Base-by-base conservation (phyloP, 2,888 invertebrate species). In the Cactoblastis cactorum region DNA sequence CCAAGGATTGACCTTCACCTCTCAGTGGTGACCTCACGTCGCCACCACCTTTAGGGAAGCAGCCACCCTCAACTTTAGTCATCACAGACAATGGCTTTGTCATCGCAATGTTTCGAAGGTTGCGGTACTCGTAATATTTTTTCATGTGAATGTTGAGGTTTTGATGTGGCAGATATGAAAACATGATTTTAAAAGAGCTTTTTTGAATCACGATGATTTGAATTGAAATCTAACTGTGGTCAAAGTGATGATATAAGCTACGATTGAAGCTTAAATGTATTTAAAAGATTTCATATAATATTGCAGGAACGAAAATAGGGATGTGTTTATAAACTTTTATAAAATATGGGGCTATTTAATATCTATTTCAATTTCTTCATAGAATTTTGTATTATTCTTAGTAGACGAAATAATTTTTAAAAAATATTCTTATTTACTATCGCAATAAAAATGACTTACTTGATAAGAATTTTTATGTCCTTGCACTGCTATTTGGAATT, bases 31-130 rank as follows among this genome's bases (percentile, higher is more conserved):
- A 77, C 71, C 67, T 72, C 72, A 75, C 69, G 15, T 8, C 12
- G 41, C 41, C 65, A 56, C 58, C 57, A 53, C 49, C 49, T 52
- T 56, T 60, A 55, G 66, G 71, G 72, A 69, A 69, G 59, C 68
- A 67, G 65, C 80, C 79, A 76, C 77, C 77, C 74, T 62, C 57
- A 48, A 68, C 53, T 77, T 87, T 83, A 86, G 81, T 87, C 87
- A 87, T 68, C 69, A 62, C 69, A 80, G 67, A 87, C 86, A 87
- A 88, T 82, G 70, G 82, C 79, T 80, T 77, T 79, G 85, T 84
- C 85, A 86, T 69, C 67, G 59, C 61, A 71, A 71, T 69, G 70
- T 68, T 59, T 54, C 66, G 74, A 83, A 83, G 80, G 81, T 72
- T 67, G 58, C 50, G 45, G 28, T 33, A 39, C 22, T 28, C 14